A percentile compares a stretch with the other conserved stretches of the same genome.
phyloP scores from a whole-genome alignment of 92 coral and sea anemone genomes.

The Montipora capitata region DNA sequence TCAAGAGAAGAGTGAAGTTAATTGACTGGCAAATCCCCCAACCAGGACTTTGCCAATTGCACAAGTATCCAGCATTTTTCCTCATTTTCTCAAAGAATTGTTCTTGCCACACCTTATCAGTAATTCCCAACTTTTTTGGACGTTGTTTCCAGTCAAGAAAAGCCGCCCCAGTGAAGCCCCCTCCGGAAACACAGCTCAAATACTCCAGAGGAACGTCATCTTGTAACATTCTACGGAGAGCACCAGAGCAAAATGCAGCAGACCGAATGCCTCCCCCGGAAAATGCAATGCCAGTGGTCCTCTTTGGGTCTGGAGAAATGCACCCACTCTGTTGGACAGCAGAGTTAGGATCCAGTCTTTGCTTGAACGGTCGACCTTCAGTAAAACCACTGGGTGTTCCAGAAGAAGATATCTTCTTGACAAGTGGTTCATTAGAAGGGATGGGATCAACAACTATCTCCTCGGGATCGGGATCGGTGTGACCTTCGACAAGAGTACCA shows the following conservation, averaged over 20 bases:
- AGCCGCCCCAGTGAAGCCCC: constrained; percentile 86
- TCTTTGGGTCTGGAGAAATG: no score
- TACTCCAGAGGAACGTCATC: constrained; percentile 70
- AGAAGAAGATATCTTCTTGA: no score
- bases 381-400: no score
- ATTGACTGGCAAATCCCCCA: neutral
- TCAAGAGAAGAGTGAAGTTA: neutral
- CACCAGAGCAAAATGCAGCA: constrained; percentile 91
- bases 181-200: constrained; percentile 89
- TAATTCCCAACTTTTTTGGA: neutral
- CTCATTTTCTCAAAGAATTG: constrained; percentile 33
- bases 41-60: constrained; percentile 18
- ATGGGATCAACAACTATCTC: neutral
- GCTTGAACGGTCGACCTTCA: no score
- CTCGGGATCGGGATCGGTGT: neutral
- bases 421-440: no score
- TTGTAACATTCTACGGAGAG: constrained; percentile 83
- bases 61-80: constrained; percentile 29
- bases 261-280: constrained; percentile 95
- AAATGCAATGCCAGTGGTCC: constrained; percentile 71
- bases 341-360: no score
- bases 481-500: neutral
- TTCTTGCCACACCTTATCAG: constrained; percentile 10
- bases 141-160: constrained; percentile 83
- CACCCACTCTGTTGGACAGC: no score